These are phyloP conservation scores for Megatriorchis doriae DNA, from an alignment of 2,113 vertebrate genomes.

Conservation along the genomic window DNA sequence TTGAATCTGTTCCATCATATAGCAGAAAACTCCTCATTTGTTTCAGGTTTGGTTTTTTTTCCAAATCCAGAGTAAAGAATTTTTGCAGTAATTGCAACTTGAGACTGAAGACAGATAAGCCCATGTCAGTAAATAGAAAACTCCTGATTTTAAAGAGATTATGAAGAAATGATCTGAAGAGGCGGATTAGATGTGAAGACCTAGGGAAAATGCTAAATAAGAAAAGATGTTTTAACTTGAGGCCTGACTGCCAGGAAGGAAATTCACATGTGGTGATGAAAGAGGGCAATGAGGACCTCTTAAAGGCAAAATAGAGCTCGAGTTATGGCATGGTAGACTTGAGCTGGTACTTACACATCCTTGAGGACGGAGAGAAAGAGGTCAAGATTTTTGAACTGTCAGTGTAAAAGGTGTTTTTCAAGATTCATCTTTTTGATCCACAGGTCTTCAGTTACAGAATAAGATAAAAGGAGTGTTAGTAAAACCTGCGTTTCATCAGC, in stretches of 20 bases:
- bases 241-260: background rate
- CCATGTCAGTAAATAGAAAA: background rate
- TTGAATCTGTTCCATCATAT: background rate
- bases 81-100: background rate
- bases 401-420: background rate
- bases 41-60: background rate
- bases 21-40: background rate
- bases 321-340: background rate
- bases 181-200: background rate
- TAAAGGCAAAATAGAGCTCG: background rate
- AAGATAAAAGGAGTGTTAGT: background rate
- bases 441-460: background rate
- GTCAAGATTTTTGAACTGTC: background rate
- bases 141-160: background rate
- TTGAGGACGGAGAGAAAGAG: background rate
- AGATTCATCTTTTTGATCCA: background rate
- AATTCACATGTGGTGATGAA: background rate
- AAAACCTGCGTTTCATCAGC: background rate
- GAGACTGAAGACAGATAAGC: background rate
- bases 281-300: background rate
- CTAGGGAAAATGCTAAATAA: background rate
- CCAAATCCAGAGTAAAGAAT: background rate
- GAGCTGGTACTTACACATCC: background rate
- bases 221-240: background rate
- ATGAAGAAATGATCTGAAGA: slow-evolving; percentile 5